Evolutionary conservation across 2,113 vertebrate species (phyloP), one percentile per base, ranked within the genome.

Genomic region (Cettia cetti): DNA sequence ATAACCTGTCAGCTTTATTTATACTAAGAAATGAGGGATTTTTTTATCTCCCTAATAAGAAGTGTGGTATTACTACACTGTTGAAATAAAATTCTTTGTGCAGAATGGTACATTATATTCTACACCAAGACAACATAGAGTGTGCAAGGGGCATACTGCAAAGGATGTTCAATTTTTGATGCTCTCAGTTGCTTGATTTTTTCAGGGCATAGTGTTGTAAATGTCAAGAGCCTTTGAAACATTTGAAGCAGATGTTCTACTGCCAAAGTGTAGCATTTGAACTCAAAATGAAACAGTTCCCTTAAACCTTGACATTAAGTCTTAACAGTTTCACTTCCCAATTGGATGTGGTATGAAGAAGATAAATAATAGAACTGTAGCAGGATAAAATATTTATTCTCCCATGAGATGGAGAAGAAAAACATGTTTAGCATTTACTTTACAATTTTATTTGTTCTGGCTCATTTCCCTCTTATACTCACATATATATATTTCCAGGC

Each of bases 361-460:
- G 97, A 97, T 98, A 98, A 98, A 97, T 98, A 97, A 96, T 96
- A 94, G 84, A 91, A 93, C 91, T 97, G 69, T 92, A 96, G 87
- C 74, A 94, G 96, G 72, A 95, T 95, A 97, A 97, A 98, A 97
- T 96, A 90, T 96, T 96, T 96, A 96, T 95, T 96, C 96, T 95
- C 96, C 72, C 88, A 78, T 91, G 97, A 96, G 92, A 52, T 90
- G 61, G 68, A 92, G 91, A 94, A 97, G 96, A 96, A 97, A 97
- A 97, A 97, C 96, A 96, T 96, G 90, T 96, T 97, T 98, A 96
- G 94, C 94, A 96, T 94, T 96, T 94, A 96, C 95, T 97, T 92
- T 89, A 72, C 94, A 76, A 86, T 60, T 72, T 97, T 98, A 97
- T 98, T 98, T 98, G 94, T 96, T 97, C 97, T 98, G 97, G 96